Percentiles rank a stretch among this genome's conserved stretches.
Evolutionary conservation across 1,140 invertebrate genomes (phyloP).

Genomic region (Helicoverpa armigera): DNA sequence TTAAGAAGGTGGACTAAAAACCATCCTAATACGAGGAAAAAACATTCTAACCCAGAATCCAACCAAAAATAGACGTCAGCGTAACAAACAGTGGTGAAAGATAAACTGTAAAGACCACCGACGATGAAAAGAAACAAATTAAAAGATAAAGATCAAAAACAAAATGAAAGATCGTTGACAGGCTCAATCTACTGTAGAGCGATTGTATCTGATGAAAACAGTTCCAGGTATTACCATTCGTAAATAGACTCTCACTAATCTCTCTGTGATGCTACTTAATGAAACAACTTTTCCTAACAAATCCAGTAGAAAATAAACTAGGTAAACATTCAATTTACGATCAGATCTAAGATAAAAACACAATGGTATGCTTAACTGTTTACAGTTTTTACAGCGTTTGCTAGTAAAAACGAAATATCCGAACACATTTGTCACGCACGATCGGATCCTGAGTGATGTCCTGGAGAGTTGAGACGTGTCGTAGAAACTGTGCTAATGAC

Average conservation of each 20-base stretch:
- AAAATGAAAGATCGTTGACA: conserved; percentile 17
- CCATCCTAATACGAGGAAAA: not conserved
- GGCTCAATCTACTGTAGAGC: not conserved
- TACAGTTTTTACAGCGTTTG: conserved; percentile 9
- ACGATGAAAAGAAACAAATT: conserved; percentile 8
- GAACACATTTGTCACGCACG: conserved; percentile 37
- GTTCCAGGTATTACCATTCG: too few species aligned
- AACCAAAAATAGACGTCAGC: not conserved
- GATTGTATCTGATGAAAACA: not conserved
- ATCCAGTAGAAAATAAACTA: not conserved
- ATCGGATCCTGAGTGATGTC: conserved; percentile 20
- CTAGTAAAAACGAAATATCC: conserved; percentile 38
- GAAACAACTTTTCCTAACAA: not conserved
- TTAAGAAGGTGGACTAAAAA: too few species aligned
- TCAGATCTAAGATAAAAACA: conserved; percentile 35
- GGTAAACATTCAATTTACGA: conserved; percentile 1
- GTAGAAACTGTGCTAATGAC: conserved; percentile 27
- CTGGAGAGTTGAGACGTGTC: conserved; percentile 40
- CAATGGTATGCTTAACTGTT: conserved; percentile 31
- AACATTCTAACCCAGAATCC: not conserved
- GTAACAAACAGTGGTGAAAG: not conserved
- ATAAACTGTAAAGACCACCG: conserved; percentile 3
- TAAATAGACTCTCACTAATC: too few species aligned
- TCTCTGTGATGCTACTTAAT: not conserved
- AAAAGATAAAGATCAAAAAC: conserved; percentile 10